Evolutionary conservation across 2,113 vertebrate species (phyloP), one percentile per base, ranked within the genome.

Genomic region (Myodes glareolus): DNA sequence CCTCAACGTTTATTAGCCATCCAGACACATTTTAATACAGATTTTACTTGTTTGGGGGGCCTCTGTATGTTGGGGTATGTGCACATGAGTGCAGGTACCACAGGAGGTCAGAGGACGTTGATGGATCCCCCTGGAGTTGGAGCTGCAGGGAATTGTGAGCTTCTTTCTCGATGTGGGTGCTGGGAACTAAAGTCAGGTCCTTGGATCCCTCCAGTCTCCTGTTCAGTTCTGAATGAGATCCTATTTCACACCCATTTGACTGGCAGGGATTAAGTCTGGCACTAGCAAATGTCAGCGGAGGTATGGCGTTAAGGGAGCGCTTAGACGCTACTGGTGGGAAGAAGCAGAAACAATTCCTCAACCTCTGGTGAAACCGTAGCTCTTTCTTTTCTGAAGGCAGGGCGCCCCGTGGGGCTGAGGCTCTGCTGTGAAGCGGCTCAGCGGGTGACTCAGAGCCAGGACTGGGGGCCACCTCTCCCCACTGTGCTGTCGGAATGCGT

Each of bases 401-500:
- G n/a, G 39, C 42, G 33, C 27, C 3, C 13, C 29, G 47, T 67
- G 45, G 80, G 31, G 17, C 7, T 3, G 6, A 65, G 76, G 33
- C 19, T 55, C 7, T 42, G 19, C 0, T 1, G 16, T 21, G 36
- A n/a, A 9, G 10, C 0, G 1, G 58, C 45, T 5, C 1, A 5
- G 9, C 0, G 9, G 14, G 45, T 17, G 39, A 21, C 7, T 47
- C 39, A 8, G 47, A 85, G 55, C 21, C 5, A 1, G 39, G 58
- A 4, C 73, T 14, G 6, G 0, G 10, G 10, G 25, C 55, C 47
- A 4, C 31, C 3, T 47, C 58, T 42, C 72, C 25, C 67, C 14
- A 21, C 31, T 7, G 42, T 6, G 27, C 73, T 7, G 7, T 4
- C 3, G 50, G 4, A 31, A 21, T 50, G 17, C 45, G 1, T 5